Conservation (phyloP, 2,113 vertebrate species). For the Percopsis transmontana region DNA sequence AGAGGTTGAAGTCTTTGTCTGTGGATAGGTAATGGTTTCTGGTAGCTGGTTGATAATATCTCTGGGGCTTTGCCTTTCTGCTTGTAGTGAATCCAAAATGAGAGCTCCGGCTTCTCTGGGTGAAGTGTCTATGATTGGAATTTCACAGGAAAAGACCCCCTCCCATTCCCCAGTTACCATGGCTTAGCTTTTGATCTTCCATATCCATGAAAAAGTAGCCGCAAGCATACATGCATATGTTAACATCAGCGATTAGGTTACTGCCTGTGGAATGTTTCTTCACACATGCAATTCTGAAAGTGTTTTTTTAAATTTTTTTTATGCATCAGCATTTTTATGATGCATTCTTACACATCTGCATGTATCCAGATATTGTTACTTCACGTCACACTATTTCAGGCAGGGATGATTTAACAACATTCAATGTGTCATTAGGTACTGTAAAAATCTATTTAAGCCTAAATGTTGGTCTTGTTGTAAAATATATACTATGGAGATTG, state of each 20-base stretch:
- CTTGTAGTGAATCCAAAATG: conserved; percentile 21
- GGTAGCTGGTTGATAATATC: conserved; percentile 22
- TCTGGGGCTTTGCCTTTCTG: conserved; percentile 11
- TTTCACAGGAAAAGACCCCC: conserved; percentile 12
- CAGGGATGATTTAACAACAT: background rate
- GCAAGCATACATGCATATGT: background rate
- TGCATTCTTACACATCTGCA: background rate
- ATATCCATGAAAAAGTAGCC: conserved; percentile 24
- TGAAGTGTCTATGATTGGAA: conserved; percentile 15
- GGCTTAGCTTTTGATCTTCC: conserved; percentile 6
- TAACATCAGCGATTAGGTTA: conserved; percentile 32
- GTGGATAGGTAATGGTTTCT: conserved; percentile 1
- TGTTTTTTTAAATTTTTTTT: background rate
- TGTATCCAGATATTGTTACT: background rate
- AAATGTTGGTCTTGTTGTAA: background rate
- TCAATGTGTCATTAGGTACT: too few species aligned
- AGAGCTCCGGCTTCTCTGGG: conserved; percentile 5
- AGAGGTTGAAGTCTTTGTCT: background rate
- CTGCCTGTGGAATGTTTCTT: conserved; percentile 3
- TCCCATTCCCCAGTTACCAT: background rate
- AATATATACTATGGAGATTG: background rate
- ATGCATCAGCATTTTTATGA: background rate
- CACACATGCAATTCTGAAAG: background rate
- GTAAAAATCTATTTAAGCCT: too few species aligned
- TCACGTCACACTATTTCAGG: background rate